Conservation (phyloP, 2,113 vertebrate species). For the Gallinago paraguaiae region DNA sequence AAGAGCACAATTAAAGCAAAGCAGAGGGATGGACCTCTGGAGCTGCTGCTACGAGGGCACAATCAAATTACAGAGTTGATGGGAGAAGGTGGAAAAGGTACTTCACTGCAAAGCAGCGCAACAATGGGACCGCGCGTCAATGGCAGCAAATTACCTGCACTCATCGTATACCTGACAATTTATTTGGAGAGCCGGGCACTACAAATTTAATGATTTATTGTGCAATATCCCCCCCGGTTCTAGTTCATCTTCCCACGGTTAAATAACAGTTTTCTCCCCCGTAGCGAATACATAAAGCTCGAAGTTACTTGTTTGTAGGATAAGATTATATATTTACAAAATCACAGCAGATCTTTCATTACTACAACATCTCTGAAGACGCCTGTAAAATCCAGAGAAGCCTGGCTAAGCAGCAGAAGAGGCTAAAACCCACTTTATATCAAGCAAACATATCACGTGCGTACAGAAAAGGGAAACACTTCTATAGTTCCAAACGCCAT, state of each 20-base stretch:
- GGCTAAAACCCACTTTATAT: neutral
- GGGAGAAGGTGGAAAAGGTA: neutral
- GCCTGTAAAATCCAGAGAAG: neutral
- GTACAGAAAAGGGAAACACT: neutral
- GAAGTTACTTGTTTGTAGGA: neutral
- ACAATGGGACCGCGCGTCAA: neutral
- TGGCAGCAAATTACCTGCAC: neutral
- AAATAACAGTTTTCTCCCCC: neutral
- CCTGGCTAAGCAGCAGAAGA: neutral
- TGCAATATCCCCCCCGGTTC: neutral
- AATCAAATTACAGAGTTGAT: neutral
- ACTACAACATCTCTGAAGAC: neutral
- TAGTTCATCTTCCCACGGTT: neutral
- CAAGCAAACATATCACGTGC: neutral
- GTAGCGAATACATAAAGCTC: neutral
- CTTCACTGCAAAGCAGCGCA: neutral
- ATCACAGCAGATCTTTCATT: neutral
- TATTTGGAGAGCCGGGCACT: neutral
- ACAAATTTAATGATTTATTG: neutral
- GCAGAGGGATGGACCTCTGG: neutral
- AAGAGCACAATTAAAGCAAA: neutral
- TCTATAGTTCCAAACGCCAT: neutral
- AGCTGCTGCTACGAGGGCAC: neutral
- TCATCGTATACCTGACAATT: neutral
- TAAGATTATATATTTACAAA: neutral